phyloP scores from a whole-genome alignment of 2,888 invertebrate genomes.

The Germaria angustata region DNA sequence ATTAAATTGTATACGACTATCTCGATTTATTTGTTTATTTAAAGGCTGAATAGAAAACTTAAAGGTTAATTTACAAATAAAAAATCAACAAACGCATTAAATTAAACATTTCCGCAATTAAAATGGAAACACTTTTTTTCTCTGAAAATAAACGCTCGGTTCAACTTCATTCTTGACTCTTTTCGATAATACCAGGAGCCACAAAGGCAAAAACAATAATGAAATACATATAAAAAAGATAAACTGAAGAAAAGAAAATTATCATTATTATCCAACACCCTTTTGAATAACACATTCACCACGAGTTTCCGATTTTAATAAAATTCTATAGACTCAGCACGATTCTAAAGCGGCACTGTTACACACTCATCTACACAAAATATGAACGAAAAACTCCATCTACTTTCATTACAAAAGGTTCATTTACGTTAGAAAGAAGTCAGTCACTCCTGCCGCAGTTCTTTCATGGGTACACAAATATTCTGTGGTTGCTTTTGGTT shows the following conservation, averaged over 20 bases:
- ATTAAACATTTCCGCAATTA: conserved; percentile 64
- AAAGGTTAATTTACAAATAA: conserved; percentile 63
- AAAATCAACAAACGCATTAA: conserved; percentile 37
- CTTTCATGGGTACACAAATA: conserved; percentile 27
- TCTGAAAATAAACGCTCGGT: conserved; percentile 8
- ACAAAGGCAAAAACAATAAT: conserved; percentile 3
- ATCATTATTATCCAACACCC: conserved; percentile 59
- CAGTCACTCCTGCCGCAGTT: conserved; percentile 16
- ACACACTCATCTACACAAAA: neutral
- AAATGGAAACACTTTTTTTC: conserved; percentile 58
- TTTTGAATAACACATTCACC: conserved; percentile 33
- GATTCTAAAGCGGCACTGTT: conserved; percentile 25
- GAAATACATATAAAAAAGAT: neutral
- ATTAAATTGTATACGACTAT: conserved; percentile 6
- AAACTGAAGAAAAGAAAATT: conserved; percentile 20
- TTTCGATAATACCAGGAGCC: conserved; percentile 26
- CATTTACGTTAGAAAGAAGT: conserved; percentile 3
- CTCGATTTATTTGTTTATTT: conserved; percentile 17
- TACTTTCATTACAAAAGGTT: conserved; percentile 8
- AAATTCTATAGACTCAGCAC: conserved; percentile 63
- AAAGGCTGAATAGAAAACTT: conserved; percentile 20
- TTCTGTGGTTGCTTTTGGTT: conserved; percentile 33
- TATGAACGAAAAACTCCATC: neutral
- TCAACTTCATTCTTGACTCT: neutral
- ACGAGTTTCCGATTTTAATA: conserved; percentile 61